These are phyloP conservation scores for Cacoxenus indagator DNA, from an alignment of 2,888 invertebrate species.

Conservation along the genomic window DNA sequence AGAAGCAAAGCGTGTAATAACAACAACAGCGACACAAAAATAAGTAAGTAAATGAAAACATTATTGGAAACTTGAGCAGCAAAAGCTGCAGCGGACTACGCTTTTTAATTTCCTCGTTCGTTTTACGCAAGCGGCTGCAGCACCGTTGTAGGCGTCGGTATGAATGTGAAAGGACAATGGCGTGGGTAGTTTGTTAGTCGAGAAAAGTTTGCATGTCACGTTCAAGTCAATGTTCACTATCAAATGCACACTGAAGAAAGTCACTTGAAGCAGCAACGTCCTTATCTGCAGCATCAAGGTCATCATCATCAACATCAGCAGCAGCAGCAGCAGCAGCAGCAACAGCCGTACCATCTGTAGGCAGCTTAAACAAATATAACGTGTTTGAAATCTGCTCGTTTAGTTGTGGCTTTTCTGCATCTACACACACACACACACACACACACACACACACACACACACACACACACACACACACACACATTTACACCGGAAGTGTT, in stretches of 20 bases:
- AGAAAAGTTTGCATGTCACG: not conserved
- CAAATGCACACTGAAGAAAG: slow-evolving; percentile 21
- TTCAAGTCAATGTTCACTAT: slow-evolving; percentile 25
- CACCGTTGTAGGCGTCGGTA: too few species aligned
- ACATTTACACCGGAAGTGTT: slow-evolving; percentile 38
- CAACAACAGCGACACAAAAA: not conserved
- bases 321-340: too few species aligned
- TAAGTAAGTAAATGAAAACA: not conserved
- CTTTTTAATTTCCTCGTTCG: not conserved
- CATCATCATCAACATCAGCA: too few species aligned
- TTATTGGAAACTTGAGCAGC: not conserved
- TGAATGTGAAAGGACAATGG: not conserved
- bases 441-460: not conserved
- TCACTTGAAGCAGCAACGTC: too few species aligned
- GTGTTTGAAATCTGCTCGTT: too few species aligned
- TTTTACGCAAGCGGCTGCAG: not conserved
- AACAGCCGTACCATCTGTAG: too few species aligned
- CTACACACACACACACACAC: too few species aligned
- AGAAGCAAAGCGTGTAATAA: not conserved
- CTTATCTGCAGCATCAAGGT: too few species aligned
- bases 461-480: too few species aligned
- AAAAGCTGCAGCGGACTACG: not conserved
- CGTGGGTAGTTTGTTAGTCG: not conserved
- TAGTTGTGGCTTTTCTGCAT: too few species aligned
- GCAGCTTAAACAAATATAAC: too few species aligned